Conservation (phyloP, 2,888 invertebrate species). For the Abrostola triplasia region DNA sequence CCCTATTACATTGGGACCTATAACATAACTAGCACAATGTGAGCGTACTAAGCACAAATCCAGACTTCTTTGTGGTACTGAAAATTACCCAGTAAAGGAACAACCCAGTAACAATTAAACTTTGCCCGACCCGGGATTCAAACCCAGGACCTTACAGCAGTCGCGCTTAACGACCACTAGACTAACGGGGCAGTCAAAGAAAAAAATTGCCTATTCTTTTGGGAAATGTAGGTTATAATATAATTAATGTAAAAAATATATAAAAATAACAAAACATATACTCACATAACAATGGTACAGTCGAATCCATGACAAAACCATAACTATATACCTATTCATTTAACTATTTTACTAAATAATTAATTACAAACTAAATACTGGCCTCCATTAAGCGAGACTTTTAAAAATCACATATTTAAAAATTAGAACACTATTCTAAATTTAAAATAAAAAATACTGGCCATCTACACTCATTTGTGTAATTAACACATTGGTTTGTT, state of each 20-base stretch:
- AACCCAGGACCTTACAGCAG: too few species aligned
- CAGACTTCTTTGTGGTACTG: too few species aligned
- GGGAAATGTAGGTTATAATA: too few species aligned
- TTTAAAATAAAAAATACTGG: slow-evolving; percentile 44
- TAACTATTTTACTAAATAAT: slow-evolving; percentile 13
- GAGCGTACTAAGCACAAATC: too few species aligned
- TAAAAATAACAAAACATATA: slow-evolving; percentile 17
- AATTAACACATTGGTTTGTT: slow-evolving; percentile 5
- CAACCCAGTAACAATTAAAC: too few species aligned
- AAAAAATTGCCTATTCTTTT: neutral
- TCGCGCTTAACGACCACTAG: too few species aligned
- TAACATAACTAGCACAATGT: too few species aligned
- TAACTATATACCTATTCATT: slow-evolving; percentile 20
- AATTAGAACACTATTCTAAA: slow-evolving; percentile 11
- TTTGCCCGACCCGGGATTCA: too few species aligned
- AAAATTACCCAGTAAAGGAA: too few species aligned
- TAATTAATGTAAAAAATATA: neutral
- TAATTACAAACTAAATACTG: slow-evolving; percentile 65
- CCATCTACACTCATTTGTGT: slow-evolving; percentile 33
- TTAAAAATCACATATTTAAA: slow-evolving; percentile 36
- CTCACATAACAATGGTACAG: slow-evolving; percentile 36
- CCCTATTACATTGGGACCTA: too few species aligned
- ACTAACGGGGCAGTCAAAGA: too few species aligned
- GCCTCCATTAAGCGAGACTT: slow-evolving; percentile 58
- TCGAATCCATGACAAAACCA: slow-evolving; percentile 28